Conservation (phyloP, 1,140 invertebrate species). For the Pseudoatta argentina region DNA sequence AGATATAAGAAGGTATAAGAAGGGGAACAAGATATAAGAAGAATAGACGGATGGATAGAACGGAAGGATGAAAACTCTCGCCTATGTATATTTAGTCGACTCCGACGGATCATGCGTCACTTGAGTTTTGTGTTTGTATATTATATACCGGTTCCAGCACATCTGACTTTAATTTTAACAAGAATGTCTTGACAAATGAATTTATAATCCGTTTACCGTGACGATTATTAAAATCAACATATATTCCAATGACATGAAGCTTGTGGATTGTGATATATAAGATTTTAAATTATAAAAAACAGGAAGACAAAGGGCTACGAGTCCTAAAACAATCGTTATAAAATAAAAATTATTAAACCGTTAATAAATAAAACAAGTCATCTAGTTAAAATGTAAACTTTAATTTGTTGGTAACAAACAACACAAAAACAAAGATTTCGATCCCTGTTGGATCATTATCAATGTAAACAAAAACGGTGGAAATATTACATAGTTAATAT, state of each 20-base stretch:
- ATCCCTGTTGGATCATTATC: no score
- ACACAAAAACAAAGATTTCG: no score
- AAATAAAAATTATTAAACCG: no score
- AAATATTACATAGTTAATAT: no score
- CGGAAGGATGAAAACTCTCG: slow-evolving; percentile 48
- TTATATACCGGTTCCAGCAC: neutral
- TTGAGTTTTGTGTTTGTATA: slow-evolving; percentile 9
- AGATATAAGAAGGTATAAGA: slow-evolving; percentile 58
- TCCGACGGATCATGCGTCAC: slow-evolving; percentile 42
- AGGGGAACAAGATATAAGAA: slow-evolving; percentile 50
- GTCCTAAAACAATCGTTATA: no score
- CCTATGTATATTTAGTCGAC: slow-evolving; percentile 29
- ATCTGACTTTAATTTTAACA: slow-evolving; percentile 17
- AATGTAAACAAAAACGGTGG: no score
- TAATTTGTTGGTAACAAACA: no score
- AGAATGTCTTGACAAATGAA: neutral
- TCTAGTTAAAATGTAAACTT: no score
- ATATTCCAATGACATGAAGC: neutral
- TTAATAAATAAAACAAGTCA: no score
- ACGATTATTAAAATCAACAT: neutral
- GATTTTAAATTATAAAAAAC: neutral
- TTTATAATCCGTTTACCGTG: slow-evolving; percentile 10
- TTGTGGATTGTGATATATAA: neutral
- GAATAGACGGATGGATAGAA: slow-evolving; percentile 52
- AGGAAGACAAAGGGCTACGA: no score